Base-by-base conservation (phyloP, 2,797 vertebrate genomes). In the Pogonophryne albipinna region DNA sequence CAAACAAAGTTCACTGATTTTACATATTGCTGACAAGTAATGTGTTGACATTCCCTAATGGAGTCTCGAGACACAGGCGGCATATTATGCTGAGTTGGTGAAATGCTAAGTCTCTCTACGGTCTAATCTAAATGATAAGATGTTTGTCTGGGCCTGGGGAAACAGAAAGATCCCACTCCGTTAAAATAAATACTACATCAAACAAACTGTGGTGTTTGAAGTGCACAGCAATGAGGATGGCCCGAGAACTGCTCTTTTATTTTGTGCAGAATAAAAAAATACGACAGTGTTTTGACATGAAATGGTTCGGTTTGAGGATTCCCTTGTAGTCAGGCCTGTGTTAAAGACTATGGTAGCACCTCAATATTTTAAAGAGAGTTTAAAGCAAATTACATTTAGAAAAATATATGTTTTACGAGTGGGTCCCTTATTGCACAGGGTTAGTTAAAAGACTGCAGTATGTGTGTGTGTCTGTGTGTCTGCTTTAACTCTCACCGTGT, bases 401-500 rank as follows among this genome's bases (percentile, higher is more conserved):
- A 74, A 59, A 27, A 17, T 55, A n/a, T 59, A 58, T 56, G 3
- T 47, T 9, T 11, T 17, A 69, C 23, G 1, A 20, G 15, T 49
- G 12, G 55, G 46, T 51, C 71, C n/a, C 19, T 46, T 31, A 15
- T 62, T 27, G 53, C 58, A 61, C 16, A 8, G 42, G 3, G 15
- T 17, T n/a, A 42, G 41, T 50, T 47, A 27, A 55, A 66, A 68
- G 55, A 68, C 51, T 46, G 65, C 67, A 61, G 64, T 14, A 0
- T 61, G 10, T 65, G 52, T 31, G 52, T 71, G 17, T 51, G 15
- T 57, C 6, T 66, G n/a, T 27, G 27, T 68, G n/a, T 82, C 47
- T 61, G 70, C 53, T 51, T 70, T 42, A 66, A 85, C 93, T 94
- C 96, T 95, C 91, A 98, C 97, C 64, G 96, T 92, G 81, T 94